Base-by-base conservation (phyloP, 2,888 invertebrate species). In the Gastrophysa polygoni region DNA sequence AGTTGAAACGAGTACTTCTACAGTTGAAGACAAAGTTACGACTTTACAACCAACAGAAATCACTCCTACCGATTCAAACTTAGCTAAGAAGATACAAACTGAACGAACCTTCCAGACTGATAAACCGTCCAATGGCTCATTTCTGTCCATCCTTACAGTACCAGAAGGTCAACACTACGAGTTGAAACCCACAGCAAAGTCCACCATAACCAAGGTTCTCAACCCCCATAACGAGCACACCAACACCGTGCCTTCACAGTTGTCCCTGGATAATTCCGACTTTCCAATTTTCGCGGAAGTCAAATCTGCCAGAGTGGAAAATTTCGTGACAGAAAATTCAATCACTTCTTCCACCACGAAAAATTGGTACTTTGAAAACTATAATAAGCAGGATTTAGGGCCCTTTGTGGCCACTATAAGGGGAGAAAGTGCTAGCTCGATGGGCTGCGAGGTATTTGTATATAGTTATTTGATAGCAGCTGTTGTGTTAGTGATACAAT, bases 311-410 rank as follows among this genome's bases (percentile, higher is more conserved):
- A 69, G 81, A 82, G 11, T 83, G 85, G 68, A 84, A 11, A 84
- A 85, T 67, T 83, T 81, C 67, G 81, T 86, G 51, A n/a, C 46
- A 1, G 59, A 59, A 10, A 57, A 59, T 43, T 20, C n/a, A 1
- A 51, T 63, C 17, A 57, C 59, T 20, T 57, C 59, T 2, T 59
- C 63, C 5, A 48, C 52, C 14, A 21, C 11, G 76, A 89, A 89
- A 82, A 89, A 89, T 71, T 95, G 95, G 95, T 95, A 95, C 80
- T 94, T 91, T 78, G 90, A 89, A 68, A 93, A 92, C 79, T 94
- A 94, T 76, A 91, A 92, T 78, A 88, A 88, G 73, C 87, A 84
- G 2, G 82, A 84, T 68, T 70, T 84, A 51, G 83, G 85, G 66
- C 85, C 85, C 8, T 86, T 79, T 63, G 71, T 73, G 47, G 71